Percentiles rank a stretch among this genome's conserved stretches.
Conservation (phyloP, 2,888 invertebrate species). For the Dioctria rufipes region DNA sequence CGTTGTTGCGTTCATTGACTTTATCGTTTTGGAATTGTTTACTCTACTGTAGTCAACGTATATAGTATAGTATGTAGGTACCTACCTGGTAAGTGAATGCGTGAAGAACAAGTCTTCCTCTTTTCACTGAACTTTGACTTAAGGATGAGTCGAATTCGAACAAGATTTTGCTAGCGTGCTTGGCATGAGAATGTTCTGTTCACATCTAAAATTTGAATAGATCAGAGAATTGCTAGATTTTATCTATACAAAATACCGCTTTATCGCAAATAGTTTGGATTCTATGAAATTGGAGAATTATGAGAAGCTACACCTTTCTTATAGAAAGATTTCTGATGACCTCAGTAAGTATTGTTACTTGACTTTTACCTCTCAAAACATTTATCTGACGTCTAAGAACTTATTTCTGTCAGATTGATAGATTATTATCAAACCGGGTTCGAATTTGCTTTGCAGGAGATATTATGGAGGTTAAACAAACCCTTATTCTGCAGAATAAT, state of each 20-base stretch:
- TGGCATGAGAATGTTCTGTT: constrained; percentile 17
- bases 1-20: constrained; percentile 31
- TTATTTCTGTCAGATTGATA: too few species aligned
- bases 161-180: not conserved
- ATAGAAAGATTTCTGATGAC: too few species aligned
- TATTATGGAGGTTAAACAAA: too few species aligned
- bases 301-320: too few species aligned
- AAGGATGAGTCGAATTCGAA: constrained; percentile 19
- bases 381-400: too few species aligned
- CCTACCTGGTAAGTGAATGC: not conserved
- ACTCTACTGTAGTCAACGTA: not conserved
- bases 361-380: too few species aligned
- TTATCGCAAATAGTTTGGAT: not conserved
- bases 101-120: constrained; percentile 29
- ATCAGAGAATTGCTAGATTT: constrained; percentile 28
- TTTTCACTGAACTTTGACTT: constrained; percentile 37
- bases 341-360: too few species aligned
- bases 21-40: not conserved
- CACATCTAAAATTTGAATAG: constrained; percentile 7
- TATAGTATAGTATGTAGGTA: too few species aligned
- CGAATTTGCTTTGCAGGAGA: too few species aligned
- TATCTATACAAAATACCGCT: constrained; percentile 4
- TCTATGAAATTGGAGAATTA: too few species aligned
- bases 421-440: too few species aligned
- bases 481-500: too few species aligned